Evolutionary conservation across 2,113 vertebrate species (phyloP).

Genomic region (Sorex fumeus): DNA sequence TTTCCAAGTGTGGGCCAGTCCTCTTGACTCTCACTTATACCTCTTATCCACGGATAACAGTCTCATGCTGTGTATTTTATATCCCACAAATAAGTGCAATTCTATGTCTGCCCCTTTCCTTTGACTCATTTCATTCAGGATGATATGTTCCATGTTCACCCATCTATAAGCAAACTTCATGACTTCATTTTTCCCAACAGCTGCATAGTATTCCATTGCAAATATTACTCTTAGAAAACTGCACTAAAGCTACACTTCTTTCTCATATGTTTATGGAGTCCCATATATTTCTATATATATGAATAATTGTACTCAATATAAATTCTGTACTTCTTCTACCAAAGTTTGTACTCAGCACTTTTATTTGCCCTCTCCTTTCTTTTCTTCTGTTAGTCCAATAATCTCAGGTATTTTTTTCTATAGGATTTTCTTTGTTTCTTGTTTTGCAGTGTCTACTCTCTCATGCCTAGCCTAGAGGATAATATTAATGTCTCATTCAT

Average conservation of each 20-base stretch:
- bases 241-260: background rate
- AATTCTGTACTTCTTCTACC: background rate
- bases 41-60: too few species aligned
- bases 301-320: too few species aligned
- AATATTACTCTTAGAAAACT: background rate
- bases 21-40: too few species aligned
- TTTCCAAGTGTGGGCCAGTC: too few species aligned
- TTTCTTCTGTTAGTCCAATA: background rate
- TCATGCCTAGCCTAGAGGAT: background rate
- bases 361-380: background rate
- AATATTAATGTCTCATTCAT: slow-evolving; percentile 41
- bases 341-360: slow-evolving; percentile 11
- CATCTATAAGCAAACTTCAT: too few species aligned
- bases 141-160: too few species aligned
- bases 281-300: background rate
- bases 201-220: too few species aligned
- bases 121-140: too few species aligned
- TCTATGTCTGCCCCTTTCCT: too few species aligned
- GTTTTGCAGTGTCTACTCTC: slow-evolving; percentile 10
- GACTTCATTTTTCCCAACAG: too few species aligned
- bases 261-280: background rate
- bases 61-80: too few species aligned
- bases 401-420: background rate
- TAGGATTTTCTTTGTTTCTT: background rate
- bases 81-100: too few species aligned